Evolutionary conservation across 2,888 invertebrate genomes (phyloP).

Genomic region (Dasysyrphus albostriatus): DNA sequence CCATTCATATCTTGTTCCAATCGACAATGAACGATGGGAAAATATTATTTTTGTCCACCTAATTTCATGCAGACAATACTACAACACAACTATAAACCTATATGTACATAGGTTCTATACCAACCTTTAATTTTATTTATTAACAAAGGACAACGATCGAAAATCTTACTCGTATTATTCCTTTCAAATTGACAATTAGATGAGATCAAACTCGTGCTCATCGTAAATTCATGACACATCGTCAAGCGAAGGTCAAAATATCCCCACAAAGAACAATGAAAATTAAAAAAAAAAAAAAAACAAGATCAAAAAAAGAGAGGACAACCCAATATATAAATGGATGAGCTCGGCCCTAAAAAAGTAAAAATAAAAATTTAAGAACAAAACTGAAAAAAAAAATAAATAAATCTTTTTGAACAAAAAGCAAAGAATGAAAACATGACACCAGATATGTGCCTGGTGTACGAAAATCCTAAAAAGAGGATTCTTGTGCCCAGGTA

Average conservation of each 20-base stretch:
- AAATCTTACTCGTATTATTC: conserved; percentile 65
- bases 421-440: conserved; percentile 65
- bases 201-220: conserved; percentile 74
- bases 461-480: conserved; percentile 49
- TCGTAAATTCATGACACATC: conserved; percentile 70
- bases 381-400: conserved; percentile 8
- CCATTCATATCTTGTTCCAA: conserved; percentile 38
- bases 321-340: conserved; percentile 26
- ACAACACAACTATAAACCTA: not conserved
- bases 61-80: conserved; percentile 31
- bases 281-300: conserved; percentile 20
- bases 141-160: conserved; percentile 36
- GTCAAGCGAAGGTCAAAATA: conserved; percentile 56
- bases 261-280: conserved; percentile 51
- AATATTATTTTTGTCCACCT: conserved; percentile 23
- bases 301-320: conserved; percentile 18
- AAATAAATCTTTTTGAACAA: conserved; percentile 28
- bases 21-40: conserved; percentile 41
- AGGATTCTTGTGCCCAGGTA: conserved; percentile 43
- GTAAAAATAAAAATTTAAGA: conserved; percentile 20
- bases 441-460: conserved; percentile 72
- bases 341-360: conserved; percentile 35
- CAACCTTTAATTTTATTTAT: not conserved
- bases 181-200: conserved; percentile 73
- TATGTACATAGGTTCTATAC: not conserved